Percentiles rank a stretch among this genome's conserved stretches.
Conservation (phyloP, 1,140 invertebrate species). For the Cephus cinctus region DNA sequence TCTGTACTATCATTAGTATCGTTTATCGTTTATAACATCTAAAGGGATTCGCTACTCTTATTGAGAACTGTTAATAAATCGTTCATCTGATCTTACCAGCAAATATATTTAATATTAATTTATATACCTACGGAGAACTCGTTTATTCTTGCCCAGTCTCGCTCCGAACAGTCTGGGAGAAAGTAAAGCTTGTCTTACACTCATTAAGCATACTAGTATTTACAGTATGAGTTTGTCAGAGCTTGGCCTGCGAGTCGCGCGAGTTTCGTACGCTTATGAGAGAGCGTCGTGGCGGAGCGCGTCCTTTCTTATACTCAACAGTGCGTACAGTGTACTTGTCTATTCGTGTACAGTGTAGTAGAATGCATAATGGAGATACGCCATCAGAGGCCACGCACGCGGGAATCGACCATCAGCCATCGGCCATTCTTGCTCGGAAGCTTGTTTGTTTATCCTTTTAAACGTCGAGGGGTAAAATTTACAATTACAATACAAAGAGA, state of each 20-base stretch:
- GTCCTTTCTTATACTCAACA: conserved; percentile 6
- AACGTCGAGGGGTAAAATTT: conserved; percentile 17
- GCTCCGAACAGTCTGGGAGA: conserved; percentile 1
- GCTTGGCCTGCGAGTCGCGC: too few relatives aligned
- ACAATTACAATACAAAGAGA: conserved; percentile 27
- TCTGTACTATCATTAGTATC: conserved; percentile 43
- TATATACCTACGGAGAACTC: conserved; percentile 26
- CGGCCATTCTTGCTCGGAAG: too few relatives aligned
- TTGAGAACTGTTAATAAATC: conserved; percentile 34
- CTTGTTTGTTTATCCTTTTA: conserved; percentile 1
- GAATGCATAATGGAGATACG: too few relatives aligned
- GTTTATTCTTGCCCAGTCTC: conserved; percentile 2
- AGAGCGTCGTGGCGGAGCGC: conserved; percentile 10
- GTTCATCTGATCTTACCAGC: conserved; percentile 19
- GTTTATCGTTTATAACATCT: conserved; percentile 46
- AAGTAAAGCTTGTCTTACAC: conserved; percentile 18
- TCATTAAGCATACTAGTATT: conserved; percentile 21
- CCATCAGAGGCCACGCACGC: background rate
- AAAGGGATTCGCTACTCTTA: conserved; percentile 46
- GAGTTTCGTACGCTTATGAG: background rate
- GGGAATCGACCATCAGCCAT: too few relatives aligned
- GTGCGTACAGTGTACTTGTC: too few relatives aligned
- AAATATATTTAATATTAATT: conserved; percentile 26
- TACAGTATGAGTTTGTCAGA: too few relatives aligned
- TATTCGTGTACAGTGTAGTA: too few relatives aligned